A percentile compares a stretch with the other conserved stretches of the same genome.
Evolutionary conservation across 2,113 vertebrate species (phyloP).

Genomic region (Fulica atra): DNA sequence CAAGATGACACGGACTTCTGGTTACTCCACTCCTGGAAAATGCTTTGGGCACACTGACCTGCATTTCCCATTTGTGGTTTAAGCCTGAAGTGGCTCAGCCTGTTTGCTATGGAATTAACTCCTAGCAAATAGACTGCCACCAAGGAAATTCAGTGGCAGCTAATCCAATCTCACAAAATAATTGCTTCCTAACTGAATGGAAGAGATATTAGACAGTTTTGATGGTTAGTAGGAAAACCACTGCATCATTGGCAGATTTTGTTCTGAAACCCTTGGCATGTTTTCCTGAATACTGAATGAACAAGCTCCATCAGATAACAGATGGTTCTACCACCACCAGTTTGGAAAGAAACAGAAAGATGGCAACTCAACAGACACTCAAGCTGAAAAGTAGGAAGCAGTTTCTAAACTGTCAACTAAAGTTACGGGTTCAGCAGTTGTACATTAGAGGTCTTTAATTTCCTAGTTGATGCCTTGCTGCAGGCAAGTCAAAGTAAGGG

Average conservation of each 20-base stretch:
- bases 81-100: conserved; percentile 14
- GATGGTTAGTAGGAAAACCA: neutral
- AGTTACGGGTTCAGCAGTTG: neutral
- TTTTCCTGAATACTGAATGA: neutral
- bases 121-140: neutral
- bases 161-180: neutral
- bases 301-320: neutral
- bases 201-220: neutral
- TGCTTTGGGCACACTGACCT: conserved; percentile 36
- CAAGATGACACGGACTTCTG: neutral
- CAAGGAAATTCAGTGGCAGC: conserved; percentile 19
- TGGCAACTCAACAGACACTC: neutral
- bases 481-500: neutral
- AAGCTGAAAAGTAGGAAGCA: neutral
- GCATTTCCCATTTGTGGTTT: conserved; percentile 46
- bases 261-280: neutral
- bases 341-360: neutral
- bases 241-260: neutral
- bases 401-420: neutral
- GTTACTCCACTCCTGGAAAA: conserved; percentile 32
- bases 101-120: conserved; percentile 33
- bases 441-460: neutral
- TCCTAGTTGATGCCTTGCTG: neutral
- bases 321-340: neutral
- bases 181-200: neutral